Evolutionary conservation across 2,888 invertebrate genomes (phyloP).

Genomic region (Andricus curvator): DNA sequence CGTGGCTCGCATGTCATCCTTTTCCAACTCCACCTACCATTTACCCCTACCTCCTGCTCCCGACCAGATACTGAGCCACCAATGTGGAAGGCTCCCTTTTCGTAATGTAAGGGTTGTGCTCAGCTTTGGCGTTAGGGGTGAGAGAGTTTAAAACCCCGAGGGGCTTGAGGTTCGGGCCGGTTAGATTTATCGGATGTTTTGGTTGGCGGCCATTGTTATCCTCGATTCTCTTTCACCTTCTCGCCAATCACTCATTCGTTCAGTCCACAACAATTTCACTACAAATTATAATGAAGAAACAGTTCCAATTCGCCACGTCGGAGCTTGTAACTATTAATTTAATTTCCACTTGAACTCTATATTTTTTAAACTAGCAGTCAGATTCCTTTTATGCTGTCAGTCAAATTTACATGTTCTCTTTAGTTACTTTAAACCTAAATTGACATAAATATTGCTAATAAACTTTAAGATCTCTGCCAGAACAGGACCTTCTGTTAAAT

Average conservation of each 20-base stretch:
- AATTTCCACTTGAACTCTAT: not conserved
- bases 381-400: no score
- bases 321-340: not conserved
- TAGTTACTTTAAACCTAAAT: no score
- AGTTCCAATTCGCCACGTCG: not conserved
- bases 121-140: slow-evolving; percentile 66
- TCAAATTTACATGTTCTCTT: no score
- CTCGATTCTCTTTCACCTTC: slow-evolving; percentile 52
- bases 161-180: slow-evolving; percentile 76
- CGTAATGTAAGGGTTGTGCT: slow-evolving; percentile 77
- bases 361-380: not conserved
- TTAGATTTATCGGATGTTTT: slow-evolving; percentile 79
- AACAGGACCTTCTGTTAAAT: not conserved
- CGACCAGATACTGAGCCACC: slow-evolving; percentile 52
- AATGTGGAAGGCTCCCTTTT: slow-evolving; percentile 66
- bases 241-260: slow-evolving; percentile 26
- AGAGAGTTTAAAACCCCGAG: slow-evolving; percentile 77
- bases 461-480: not conserved
- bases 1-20: slow-evolving; percentile 69
- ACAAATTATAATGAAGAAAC: not conserved
- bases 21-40: slow-evolving; percentile 56
- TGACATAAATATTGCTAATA: not conserved
- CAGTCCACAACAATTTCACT: slow-evolving; percentile 23
- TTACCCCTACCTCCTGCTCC: slow-evolving; percentile 49
- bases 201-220: slow-evolving; percentile 78